phyloP scores from a whole-genome alignment of 2,888 invertebrate species.

The Andrena marginata region DNA sequence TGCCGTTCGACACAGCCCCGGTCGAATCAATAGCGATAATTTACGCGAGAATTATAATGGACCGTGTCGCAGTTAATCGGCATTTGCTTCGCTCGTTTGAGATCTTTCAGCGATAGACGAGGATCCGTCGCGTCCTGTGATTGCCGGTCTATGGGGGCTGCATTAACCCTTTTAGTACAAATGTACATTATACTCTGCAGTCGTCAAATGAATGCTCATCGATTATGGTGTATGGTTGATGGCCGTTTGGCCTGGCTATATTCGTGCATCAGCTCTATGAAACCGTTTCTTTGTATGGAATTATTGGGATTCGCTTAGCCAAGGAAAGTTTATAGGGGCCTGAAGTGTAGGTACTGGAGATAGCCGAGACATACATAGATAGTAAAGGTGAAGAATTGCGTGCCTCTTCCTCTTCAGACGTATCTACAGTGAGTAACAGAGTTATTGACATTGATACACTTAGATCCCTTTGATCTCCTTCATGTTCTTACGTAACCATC shows the following conservation, averaged over 20 bases:
- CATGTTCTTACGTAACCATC: too few species aligned
- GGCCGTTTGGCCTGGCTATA: background rate
- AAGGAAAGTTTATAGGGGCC: too few species aligned
- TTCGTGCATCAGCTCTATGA: background rate
- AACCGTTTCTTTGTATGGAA: background rate
- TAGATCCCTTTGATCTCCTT: too few species aligned
- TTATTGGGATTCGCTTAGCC: background rate
- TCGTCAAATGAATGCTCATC: background rate
- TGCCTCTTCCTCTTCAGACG: too few species aligned
- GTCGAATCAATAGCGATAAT: conserved; percentile 29
- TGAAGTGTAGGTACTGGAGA: too few species aligned
- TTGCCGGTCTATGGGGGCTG: background rate
- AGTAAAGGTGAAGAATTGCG: too few species aligned
- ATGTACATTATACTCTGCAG: background rate
- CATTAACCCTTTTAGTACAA: background rate
- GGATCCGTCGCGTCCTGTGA: background rate
- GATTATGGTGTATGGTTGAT: background rate
- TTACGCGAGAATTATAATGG: conserved; percentile 17
- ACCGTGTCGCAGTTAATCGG: conserved; percentile 3
- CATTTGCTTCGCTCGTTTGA: background rate
- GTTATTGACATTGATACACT: too few species aligned
- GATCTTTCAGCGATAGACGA: background rate
- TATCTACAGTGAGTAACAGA: too few species aligned
- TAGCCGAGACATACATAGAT: too few species aligned
- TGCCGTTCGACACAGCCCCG: background rate